Base-by-base conservation (phyloP, 2,888 invertebrate species). In the Lobophora halterata region DNA sequence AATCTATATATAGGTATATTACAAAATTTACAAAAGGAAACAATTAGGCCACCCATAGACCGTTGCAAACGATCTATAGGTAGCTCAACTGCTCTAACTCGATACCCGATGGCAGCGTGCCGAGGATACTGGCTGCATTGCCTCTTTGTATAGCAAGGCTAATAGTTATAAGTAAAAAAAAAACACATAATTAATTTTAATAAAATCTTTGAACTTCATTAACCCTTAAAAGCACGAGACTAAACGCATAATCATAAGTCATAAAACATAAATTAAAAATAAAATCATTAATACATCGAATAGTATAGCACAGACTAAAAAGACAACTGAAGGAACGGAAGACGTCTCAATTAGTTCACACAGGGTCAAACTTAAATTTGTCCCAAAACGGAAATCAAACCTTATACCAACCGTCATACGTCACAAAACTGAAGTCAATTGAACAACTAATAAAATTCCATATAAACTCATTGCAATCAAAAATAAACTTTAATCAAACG, bases 341-440 rank as follows among this genome's bases (percentile, higher is more conserved):
- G 74, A 86, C 77, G 59, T 67, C 86, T 86, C 86, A 85, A 86
- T 86, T 85, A 86, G 75, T 76, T 76, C 72, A 68, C 73, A 69
- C 73, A 70, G 56, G 51, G 48, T 46, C 48, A 69, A 61, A 63
- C 70, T 70, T 45, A 55, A 77, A 79, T 82, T 82, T 81, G n/a
- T 3, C n/a, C 4, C 3, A 61, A 58, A 14, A 2, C 49, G 4
- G 73, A 65, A 58, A 30, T 16, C 3, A n/a, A 16, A 55, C 58
- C 32, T 48, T 72, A 64, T n/a, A 0, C 0, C 0, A 0, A 1
- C 1, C 0, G 0, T 0, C 2, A 31, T 38, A 48, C 5, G 36
- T 30, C 10, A n/a, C 16, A 36, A n/a, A 38, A 10, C n/a, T 3
- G 1, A 20, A 11, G 10, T 24, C 14, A 33, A 34, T 5, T 2